Base-by-base conservation (phyloP, 2,888 invertebrate genomes). In the Notodonta dromedarius region DNA sequence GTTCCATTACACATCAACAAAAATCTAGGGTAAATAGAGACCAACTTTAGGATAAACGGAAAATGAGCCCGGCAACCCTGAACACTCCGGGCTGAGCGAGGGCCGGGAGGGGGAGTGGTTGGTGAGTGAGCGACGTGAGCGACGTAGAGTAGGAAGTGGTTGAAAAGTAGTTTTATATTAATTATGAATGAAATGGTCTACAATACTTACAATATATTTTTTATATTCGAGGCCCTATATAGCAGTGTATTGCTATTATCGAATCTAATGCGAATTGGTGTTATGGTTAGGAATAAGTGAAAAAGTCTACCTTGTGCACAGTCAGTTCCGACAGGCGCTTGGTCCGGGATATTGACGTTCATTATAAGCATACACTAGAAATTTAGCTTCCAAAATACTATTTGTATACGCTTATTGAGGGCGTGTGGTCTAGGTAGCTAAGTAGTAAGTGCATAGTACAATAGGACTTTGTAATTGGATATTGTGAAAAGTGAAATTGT, bases 341-440 rank as follows among this genome's bases (percentile, higher is more conserved):
- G 80, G 84, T 82, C 86, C 83, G 87, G 89, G 88, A 87, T 90
- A 92, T 91, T 91, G 91, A 91, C 91, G 90, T 91, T 83, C 89
- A 83, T 70, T 82, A 74, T 63, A 77, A 77, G 79, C 82, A 81
- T 77, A 76, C 79, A 78, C 71, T 70, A 76, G 81, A 76, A 84
- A 85, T 84, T 79, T 85, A 81, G 77, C 82, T 83, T 85, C 85
- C 79, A 70, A 76, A 85, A 80, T 84, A 80, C 80, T 88, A 87
- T 90, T 89, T 89, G 87, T 88, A 84, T 89, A 82, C 78, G 77
- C 71, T 83, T 77, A 71, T 85, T 80, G 82, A 83, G 87, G 85
- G 88, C 83, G 88, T 89, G 83, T 85, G 73, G 78, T 84, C 74
- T 70, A 71, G 56, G 46, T 46, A 61, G 63, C 12, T 67, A 74